These are phyloP conservation scores for Caenorhabditis drosophilae DNA, from an alignment of 2,888 invertebrate species.

Conservation along the genomic window DNA sequence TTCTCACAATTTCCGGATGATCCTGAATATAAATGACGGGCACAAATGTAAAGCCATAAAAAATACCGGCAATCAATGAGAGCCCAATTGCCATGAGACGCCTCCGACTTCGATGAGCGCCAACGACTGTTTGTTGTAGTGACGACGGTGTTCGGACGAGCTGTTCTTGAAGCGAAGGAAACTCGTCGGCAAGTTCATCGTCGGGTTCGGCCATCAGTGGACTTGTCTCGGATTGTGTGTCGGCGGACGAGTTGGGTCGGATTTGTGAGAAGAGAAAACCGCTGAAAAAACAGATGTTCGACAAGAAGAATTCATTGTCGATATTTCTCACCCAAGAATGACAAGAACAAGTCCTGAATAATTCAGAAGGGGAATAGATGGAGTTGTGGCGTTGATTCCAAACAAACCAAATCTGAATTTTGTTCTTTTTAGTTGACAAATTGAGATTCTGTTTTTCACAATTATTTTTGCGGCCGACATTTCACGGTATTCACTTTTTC, in stretches of 20 bases:
- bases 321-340: slow-evolving; percentile 54
- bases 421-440: not conserved
- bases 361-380: slow-evolving; percentile 51
- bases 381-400: slow-evolving; percentile 55
- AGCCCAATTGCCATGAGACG: slow-evolving; percentile 69
- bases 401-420: slow-evolving; percentile 64
- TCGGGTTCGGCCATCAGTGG: slow-evolving; percentile 35
- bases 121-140: not conserved
- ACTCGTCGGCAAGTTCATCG: slow-evolving; percentile 21
- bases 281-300: slow-evolving; percentile 41
- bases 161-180: not conserved
- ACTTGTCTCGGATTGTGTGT: slow-evolving; percentile 18
- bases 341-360: slow-evolving; percentile 62
- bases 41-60: slow-evolving; percentile 72
- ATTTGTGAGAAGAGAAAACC: slow-evolving; percentile 64
- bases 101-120: slow-evolving; percentile 27
- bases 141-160: not conserved
- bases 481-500: no score
- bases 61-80: slow-evolving; percentile 70
- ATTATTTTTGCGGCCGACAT: no score
- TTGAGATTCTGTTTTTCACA: no score
- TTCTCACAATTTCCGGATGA: slow-evolving; percentile 42
- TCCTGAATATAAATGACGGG: slow-evolving; percentile 72
- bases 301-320: not conserved
- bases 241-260: slow-evolving; percentile 13